A percentile compares a stretch with the other conserved stretches of the same genome.
These are phyloP conservation scores for Python bivittatus DNA, from an alignment of 2,113 vertebrate genomes.

Conservation along the genomic window DNA sequence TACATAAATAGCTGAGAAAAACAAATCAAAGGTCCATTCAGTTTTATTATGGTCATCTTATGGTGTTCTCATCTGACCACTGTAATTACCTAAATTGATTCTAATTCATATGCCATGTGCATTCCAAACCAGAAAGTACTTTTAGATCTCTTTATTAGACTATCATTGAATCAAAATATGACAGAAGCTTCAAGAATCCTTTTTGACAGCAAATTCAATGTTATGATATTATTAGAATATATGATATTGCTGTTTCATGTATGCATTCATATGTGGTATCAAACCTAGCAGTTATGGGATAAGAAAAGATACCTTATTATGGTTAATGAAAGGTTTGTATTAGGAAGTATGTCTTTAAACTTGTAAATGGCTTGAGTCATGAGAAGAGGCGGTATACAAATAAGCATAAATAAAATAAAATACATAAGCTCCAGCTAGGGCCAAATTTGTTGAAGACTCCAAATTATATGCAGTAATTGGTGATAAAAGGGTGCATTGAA, in stretches of 20 bases:
- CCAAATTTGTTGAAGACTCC: neutral
- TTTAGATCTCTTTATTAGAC: neutral
- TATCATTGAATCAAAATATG: neutral
- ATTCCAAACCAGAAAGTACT: neutral
- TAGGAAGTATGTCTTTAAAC: neutral
- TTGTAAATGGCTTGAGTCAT: neutral
- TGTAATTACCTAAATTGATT: neutral
- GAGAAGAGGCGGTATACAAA: neutral
- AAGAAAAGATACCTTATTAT: neutral
- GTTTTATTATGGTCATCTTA: neutral
- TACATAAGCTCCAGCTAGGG: neutral
- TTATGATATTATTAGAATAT: neutral
- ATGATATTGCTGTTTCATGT: neutral
- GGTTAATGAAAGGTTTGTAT: neutral
- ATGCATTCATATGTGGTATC: neutral
- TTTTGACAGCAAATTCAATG: neutral
- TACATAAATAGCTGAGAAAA: neutral
- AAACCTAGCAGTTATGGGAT: neutral
- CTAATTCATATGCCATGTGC: neutral
- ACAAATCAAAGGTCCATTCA: neutral
- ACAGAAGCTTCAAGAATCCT: neutral
- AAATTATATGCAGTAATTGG: neutral
- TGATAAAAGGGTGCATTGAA: neutral
- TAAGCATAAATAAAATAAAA: neutral
- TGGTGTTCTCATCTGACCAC: neutral